These are phyloP conservation scores for Nymphalis c-album DNA, from an alignment of 2,888 invertebrate genomes.

Conservation along the genomic window DNA sequence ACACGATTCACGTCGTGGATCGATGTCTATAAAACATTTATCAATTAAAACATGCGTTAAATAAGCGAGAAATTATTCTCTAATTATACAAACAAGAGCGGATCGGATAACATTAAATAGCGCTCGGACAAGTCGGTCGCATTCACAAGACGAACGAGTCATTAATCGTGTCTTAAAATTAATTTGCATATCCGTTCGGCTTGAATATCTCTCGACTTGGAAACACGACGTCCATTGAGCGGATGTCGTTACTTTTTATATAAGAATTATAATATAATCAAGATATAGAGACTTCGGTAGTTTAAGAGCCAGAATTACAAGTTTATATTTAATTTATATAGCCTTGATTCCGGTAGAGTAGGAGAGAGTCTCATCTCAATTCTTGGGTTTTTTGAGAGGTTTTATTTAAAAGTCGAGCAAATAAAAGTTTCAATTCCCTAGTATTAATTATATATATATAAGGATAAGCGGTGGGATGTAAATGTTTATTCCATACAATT, in stretches of 20 bases:
- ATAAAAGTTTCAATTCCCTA: too few relatives aligned
- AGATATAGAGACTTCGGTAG: constrained; percentile 5
- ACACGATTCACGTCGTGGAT: too few relatives aligned
- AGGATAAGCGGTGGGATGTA: too few relatives aligned
- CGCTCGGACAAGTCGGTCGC: constrained; percentile 20
- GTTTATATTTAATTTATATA: constrained; percentile 2
- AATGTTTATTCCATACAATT: too few relatives aligned
- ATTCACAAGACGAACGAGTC: constrained; percentile 27
- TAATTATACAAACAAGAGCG: constrained; percentile 6
- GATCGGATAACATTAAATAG: constrained; percentile 3
- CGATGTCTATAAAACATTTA: too few relatives aligned
- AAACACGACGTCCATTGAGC: constrained; percentile 21
- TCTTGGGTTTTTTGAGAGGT: too few relatives aligned
- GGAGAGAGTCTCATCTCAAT: too few relatives aligned
- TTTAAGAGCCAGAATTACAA: constrained; percentile 13
- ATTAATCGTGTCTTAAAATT: constrained; percentile 35
- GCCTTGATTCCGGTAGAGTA: too few relatives aligned
- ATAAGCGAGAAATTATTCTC: constrained; percentile 4
- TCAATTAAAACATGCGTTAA: not conserved
- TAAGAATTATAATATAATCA: constrained; percentile 15
- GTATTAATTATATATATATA: too few relatives aligned
- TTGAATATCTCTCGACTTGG: constrained; percentile 31
- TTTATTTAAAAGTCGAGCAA: too few relatives aligned
- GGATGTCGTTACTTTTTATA: constrained; percentile 32
- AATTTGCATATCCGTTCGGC: constrained; percentile 35